Base-by-base conservation (phyloP, 1,140 invertebrate species). In the Pectinophora gossypiella region DNA sequence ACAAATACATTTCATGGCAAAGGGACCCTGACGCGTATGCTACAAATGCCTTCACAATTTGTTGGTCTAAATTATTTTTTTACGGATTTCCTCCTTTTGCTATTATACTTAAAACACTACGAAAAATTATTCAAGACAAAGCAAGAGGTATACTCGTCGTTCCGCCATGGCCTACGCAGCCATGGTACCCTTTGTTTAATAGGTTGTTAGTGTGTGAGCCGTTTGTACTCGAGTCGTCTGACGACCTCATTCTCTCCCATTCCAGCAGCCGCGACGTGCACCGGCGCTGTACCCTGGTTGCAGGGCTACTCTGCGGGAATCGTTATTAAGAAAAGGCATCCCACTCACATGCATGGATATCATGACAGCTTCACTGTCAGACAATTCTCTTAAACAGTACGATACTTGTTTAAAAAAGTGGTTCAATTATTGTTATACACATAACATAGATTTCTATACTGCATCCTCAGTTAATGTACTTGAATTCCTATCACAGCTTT, bases 381-480 rank as follows among this genome's bases (percentile, higher is more conserved):
- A 55, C 0, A 56, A 54, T 3, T 67, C 69, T 1, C 27, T 65
- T 3, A 69, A 68, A 42, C 72, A 77, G 54, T 77, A 77, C 48
- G 46, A 65, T 23, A 40, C 20, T 12, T 53, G 42, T 46, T 46
- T 21, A 19, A 53, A 53, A 27, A 53, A 45, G 15, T 53, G 51
- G 51, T 53, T 10, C 16, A 19, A 9, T 16, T 44, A 44, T 44
- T 44, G 42, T 19, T 51, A 2, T 51, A 1, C 6, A 1, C 42
- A 44, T 44, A 20, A 44, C 13, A 13, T 44, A 2, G 18, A 44
- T 44, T 21, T 20, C 19, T 44, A 20, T 44, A 13, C 19, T 12
- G 19, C 19, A 19, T 19, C 18, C 3, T 20, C 12, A 12, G 4
- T 20, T 20, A 20, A 18, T 21, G 19, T 44, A 3, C 4, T 44